A percentile compares a stretch with the other conserved stretches of the same genome.
These are phyloP conservation scores for Ctenomys sociabilis DNA, from an alignment of 2,113 vertebrate species.

Conservation along the genomic window DNA sequence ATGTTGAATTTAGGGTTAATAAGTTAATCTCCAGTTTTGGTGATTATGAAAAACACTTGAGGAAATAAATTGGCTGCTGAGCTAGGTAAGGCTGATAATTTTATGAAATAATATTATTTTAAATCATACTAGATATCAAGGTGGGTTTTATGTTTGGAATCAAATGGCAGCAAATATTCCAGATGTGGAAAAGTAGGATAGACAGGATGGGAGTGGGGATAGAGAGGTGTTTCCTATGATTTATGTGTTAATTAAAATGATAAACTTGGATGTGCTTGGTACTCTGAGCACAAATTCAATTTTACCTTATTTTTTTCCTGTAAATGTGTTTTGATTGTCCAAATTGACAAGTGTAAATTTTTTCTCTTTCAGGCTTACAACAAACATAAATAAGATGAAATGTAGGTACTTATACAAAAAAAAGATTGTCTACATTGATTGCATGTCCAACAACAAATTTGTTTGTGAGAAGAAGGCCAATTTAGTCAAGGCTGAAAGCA, in stretches of 20 bases:
- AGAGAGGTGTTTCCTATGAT: neutral
- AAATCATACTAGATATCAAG: neutral
- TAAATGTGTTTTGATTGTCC: neutral
- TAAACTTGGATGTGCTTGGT: neutral
- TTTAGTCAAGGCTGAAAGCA: neutral
- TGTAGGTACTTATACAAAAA: fast-evolving
- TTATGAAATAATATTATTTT: neutral
- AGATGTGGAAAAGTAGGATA: neutral
- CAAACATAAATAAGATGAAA: fast-evolving
- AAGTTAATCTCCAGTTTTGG: neutral
- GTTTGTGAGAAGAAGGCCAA: constrained; percentile 62
- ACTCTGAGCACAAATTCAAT: neutral
- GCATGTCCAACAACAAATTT: fast-evolving
- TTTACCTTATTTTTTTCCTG: neutral
- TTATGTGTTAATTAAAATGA: neutral
- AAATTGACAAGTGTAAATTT: neutral
- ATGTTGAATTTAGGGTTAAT: neutral
- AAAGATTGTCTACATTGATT: fast-evolving
- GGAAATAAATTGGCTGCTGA: neutral
- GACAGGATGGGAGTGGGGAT: neutral
- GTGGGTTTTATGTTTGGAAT: neutral
- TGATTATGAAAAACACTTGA: constrained; percentile 25
- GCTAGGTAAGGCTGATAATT: neutral
- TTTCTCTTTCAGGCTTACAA: constrained; percentile 43
- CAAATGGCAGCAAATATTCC: neutral